These are phyloP conservation scores for Palythoa grandiflora DNA, from an alignment of 92 coral and sea anemone genomes.

Conservation along the genomic window DNA sequence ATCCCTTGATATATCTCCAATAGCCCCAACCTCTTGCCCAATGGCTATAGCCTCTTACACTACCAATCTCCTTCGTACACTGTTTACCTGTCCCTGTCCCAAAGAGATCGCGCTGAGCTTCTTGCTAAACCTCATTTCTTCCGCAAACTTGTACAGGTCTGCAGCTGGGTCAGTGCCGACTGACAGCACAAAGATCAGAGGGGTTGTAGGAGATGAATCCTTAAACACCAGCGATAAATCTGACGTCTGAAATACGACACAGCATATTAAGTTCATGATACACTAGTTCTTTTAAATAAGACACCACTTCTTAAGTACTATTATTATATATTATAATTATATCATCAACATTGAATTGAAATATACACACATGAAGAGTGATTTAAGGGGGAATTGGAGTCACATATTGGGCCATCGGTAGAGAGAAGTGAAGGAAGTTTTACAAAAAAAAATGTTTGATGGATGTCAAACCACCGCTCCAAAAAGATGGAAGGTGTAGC, in stretches of 20 bases:
- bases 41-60: no score
- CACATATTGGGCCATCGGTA: no score
- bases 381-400: no score
- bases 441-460: no score
- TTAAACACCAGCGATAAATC: conserved; percentile 96
- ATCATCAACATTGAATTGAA: no score
- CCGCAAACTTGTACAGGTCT: conserved; percentile 98
- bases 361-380: no score
- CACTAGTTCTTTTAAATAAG: no score
- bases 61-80: neutral
- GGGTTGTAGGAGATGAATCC: conserved; percentile 95
- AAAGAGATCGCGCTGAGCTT: conserved; percentile 96
- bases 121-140: conserved; percentile 98
- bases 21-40: neutral
- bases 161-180: conserved; percentile 99
- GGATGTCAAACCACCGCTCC: no score
- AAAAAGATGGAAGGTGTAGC: no score
- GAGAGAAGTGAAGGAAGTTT: no score
- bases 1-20: neutral
- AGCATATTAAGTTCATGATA: neutral
- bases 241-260: conserved; percentile 71
- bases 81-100: conserved; percentile 96
- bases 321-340: no score
- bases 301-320: no score
- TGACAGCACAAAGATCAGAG: conserved; percentile 94